These are phyloP conservation scores for Lutjanus erythropterus DNA, from an alignment of 2,113 vertebrate species.

Conservation along the genomic window DNA sequence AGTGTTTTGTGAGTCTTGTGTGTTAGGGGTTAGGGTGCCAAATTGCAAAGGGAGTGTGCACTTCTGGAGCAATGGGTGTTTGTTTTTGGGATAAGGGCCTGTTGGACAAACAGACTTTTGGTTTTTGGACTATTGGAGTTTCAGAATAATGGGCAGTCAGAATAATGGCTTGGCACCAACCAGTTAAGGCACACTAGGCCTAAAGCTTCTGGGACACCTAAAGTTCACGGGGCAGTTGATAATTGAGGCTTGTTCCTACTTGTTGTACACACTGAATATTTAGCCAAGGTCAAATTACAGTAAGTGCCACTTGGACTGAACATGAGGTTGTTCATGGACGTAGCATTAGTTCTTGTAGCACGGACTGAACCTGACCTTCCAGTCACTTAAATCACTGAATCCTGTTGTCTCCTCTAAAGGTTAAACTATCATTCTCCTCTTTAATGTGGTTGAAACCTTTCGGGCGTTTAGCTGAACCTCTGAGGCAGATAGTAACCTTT, in stretches of 20 bases:
- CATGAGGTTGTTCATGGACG: not conserved
- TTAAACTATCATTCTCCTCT: not conserved
- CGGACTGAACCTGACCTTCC: constrained; percentile 1
- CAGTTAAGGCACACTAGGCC: not conserved
- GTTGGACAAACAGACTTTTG: too few relatives aligned
- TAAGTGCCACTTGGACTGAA: not conserved
- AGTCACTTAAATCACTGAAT: not conserved
- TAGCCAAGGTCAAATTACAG: not conserved
- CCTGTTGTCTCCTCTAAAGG: not conserved
- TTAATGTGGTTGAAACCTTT: not conserved
- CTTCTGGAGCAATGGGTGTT: too few relatives aligned
- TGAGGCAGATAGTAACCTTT: too few relatives aligned
- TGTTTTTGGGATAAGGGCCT: too few relatives aligned
- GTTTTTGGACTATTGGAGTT: too few relatives aligned
- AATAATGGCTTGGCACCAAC: not conserved
- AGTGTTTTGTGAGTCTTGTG: too few relatives aligned
- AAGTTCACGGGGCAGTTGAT: not conserved
- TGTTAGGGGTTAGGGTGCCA: too few relatives aligned
- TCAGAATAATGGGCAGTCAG: too few relatives aligned
- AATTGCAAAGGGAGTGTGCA: too few relatives aligned
- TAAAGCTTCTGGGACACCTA: not conserved
- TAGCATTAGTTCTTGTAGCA: not conserved
- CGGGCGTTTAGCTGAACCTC: not conserved
- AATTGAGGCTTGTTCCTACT: not conserved
- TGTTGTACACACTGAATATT: not conserved